Evolutionary conservation across 2,113 vertebrate genomes (phyloP), one percentile per base, ranked within the genome.

Genomic region (Erinaceus europaeus): DNA sequence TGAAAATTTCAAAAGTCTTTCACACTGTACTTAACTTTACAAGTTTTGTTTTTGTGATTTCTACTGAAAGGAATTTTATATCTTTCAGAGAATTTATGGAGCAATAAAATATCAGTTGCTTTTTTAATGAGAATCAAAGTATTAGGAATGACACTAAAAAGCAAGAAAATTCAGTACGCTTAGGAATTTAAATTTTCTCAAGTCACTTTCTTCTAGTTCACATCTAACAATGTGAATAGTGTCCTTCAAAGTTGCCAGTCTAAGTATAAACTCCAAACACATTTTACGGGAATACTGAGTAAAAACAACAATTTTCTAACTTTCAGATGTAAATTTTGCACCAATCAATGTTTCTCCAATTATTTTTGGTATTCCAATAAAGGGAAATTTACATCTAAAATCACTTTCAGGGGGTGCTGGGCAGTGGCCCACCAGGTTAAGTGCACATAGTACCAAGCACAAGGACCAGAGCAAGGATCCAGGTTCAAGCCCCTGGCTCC

Each of bases 1-100:
- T 81, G n/a, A 20, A 83, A 59, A 40, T 86, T 59, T 94, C 53
- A 65, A 75, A 85, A 53, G 23, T 46, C 79, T 79, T 59, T 84
- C 42, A 79, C 52, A 40, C 5, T 34, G 13, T 78, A 73, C 74
- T 94, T 86, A 86, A 86, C 61, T 71, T 69, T 83, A 55, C 2
- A 59, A 17, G 25, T 91, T 88, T 77, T 69, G 10, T 68, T 61
- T 68, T 50, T 61, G 6, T 3, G 61, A 61, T 73, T 85, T 88
- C 57, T 83, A 69, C 57, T 72, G 32, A 86, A 82, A 78, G 71
- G 15, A 18, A 69, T 71, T 67, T 87, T 67, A 72, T 61, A 81
- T 75, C 42, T 65, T 88, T 89, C 36, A 84, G n/a, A 74, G n/a
- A 89, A 84, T 53, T 46, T 67, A 52, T 17, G 34, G 34, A 79